Percentiles rank a stretch among this genome's conserved stretches.
These are phyloP conservation scores for Penaeus monodon DNA, from an alignment of 2,888 invertebrate genomes.

Conservation along the genomic window DNA sequence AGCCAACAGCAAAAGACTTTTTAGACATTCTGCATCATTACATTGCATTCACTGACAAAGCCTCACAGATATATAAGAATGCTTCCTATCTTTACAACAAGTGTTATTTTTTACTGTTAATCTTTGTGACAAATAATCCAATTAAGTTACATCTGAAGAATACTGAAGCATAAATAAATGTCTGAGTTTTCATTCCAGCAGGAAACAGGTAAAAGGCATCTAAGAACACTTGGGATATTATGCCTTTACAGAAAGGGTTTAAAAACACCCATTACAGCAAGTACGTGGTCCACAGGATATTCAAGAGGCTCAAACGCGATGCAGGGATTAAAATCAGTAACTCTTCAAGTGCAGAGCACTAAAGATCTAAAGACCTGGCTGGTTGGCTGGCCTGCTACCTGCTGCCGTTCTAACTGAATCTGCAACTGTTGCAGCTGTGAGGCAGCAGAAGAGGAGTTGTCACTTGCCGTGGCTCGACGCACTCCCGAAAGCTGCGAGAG, in stretches of 20 bases:
- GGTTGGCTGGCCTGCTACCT: conserved; percentile 54
- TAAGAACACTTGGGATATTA: too few relatives aligned
- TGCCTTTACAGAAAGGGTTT: neutral
- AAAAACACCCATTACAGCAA: conserved; percentile 31
- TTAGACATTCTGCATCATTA: too few relatives aligned
- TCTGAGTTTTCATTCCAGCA: too few relatives aligned
- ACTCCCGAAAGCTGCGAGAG: conserved; percentile 95
- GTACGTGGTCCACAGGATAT: conserved; percentile 26
- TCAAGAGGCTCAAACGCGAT: conserved; percentile 37
- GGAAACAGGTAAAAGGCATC: too few relatives aligned
- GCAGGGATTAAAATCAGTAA: conserved; percentile 45
- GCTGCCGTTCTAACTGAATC: conserved; percentile 61
- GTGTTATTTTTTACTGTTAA: too few relatives aligned
- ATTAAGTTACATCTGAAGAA: too few relatives aligned
- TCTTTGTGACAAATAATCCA: too few relatives aligned
- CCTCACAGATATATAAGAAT: too few relatives aligned
- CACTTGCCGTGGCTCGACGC: conserved; percentile 77
- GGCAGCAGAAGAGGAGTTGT: conserved; percentile 74
- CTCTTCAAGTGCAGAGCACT: conserved; percentile 46
- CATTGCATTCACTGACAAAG: too few relatives aligned
- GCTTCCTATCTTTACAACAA: too few relatives aligned
- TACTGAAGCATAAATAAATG: too few relatives aligned
- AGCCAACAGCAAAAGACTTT: too few relatives aligned
- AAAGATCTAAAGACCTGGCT: conserved; percentile 58
- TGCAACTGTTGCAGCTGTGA: conserved; percentile 61